These are phyloP conservation scores for Habropoda laboriosa DNA, from an alignment of 1,140 invertebrate genomes.

Conservation along the genomic window DNA sequence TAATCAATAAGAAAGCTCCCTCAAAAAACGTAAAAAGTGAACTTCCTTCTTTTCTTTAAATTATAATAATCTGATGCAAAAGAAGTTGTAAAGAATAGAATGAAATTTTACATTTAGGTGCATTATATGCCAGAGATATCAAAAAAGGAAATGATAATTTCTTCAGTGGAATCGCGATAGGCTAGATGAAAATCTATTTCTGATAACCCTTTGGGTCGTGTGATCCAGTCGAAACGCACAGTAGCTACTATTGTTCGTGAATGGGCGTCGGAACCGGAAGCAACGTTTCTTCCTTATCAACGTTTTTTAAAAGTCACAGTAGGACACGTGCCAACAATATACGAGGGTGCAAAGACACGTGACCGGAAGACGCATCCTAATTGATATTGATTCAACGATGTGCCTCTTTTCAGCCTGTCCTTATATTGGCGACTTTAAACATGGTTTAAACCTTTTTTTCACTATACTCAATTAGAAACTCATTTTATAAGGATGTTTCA, in stretches of 20 bases:
- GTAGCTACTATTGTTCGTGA: conserved; percentile 38
- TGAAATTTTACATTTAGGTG: too few species aligned
- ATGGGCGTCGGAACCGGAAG: conserved; percentile 58
- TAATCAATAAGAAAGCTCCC: too few species aligned
- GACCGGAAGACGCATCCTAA: conserved; percentile 81
- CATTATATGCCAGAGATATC: too few species aligned
- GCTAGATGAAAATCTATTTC: not conserved
- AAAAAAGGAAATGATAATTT: not conserved
- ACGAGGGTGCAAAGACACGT: conserved; percentile 75
- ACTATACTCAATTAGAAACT: too few species aligned
- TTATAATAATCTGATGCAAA: too few species aligned
- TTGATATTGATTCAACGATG: conserved; percentile 79
- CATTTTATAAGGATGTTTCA: too few species aligned
- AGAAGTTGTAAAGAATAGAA: too few species aligned
- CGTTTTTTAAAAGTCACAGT: conserved; percentile 65
- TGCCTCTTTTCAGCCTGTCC: conserved; percentile 41
- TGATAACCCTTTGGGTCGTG: conserved; percentile 71
- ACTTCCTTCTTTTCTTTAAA: too few species aligned
- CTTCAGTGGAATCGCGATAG: not conserved
- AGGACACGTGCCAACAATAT: conserved; percentile 74
- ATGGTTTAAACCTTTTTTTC: not conserved
- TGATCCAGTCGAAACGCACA: conserved; percentile 50
- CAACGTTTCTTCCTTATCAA: conserved; percentile 72
- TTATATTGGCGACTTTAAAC: not conserved
- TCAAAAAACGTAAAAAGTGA: too few species aligned